Evolutionary conservation across 2,888 invertebrate genomes (phyloP).

Genomic region (Agonopterix arenella): DNA sequence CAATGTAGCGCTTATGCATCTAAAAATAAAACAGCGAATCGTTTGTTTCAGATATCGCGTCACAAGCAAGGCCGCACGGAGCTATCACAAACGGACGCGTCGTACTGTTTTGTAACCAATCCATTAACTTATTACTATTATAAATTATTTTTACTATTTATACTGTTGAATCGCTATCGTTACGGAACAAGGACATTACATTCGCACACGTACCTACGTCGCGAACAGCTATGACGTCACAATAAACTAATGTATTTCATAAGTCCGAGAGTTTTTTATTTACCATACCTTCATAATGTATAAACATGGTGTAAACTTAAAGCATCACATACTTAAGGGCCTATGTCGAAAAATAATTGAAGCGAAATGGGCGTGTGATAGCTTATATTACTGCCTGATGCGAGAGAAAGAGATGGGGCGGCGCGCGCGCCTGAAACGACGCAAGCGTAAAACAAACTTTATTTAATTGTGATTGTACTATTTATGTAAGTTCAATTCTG

Average conservation of each 20-base stretch:
- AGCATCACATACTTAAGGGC: no score
- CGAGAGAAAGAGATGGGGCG: no score
- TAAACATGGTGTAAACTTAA: no score
- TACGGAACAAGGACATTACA: slow-evolving; percentile 41
- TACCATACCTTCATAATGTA: background rate
- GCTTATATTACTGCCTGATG: no score
- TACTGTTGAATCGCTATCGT: slow-evolving; percentile 62
- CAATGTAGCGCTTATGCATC: no score
- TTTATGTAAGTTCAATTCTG: no score
- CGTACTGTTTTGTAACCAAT: slow-evolving; percentile 67
- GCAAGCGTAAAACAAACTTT: no score
- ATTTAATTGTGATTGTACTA: no score
- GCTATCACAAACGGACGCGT: slow-evolving; percentile 33
- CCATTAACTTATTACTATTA: slow-evolving; percentile 75
- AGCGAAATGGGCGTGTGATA: no score
- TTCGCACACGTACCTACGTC: slow-evolving; percentile 41
- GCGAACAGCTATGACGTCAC: slow-evolving; percentile 55
- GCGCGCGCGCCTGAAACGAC: no score
- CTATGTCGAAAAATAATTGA: no score
- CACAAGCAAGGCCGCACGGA: slow-evolving; percentile 15
- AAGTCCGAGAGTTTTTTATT: slow-evolving; percentile 44
- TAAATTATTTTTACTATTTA: slow-evolving; percentile 77
- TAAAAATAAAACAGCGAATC: no score
- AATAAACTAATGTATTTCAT: slow-evolving; percentile 77
- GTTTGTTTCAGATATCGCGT: slow-evolving; percentile 44